These are phyloP conservation scores for Apogon hyalosoma DNA, from an alignment of 2,797 vertebrate genomes.

Conservation along the genomic window DNA sequence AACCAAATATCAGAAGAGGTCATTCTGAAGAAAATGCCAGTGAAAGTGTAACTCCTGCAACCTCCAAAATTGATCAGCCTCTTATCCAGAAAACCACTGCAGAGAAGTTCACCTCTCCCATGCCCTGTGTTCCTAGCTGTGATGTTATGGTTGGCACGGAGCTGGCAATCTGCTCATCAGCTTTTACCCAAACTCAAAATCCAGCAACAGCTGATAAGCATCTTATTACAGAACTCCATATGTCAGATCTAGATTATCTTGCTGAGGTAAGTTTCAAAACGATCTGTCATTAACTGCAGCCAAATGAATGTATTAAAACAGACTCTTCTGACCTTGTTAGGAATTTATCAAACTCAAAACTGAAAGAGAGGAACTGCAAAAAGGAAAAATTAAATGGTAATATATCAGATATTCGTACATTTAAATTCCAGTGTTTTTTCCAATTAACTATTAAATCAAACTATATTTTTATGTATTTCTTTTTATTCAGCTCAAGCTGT, in stretches of 20 bases:
- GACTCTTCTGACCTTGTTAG: conserved; percentile 49
- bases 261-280: conserved; percentile 58
- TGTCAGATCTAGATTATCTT: conserved; percentile 78
- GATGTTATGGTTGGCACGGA: conserved; percentile 31
- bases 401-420: neutral
- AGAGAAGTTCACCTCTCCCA: conserved; percentile 5
- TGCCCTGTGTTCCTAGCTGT: neutral
- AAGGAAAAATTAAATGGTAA: conserved; percentile 65
- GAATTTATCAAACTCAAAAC: conserved; percentile 69
- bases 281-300: neutral
- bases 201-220: conserved; percentile 63
- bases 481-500: conserved; percentile 3
- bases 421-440: neutral
- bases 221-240: conserved; percentile 70
- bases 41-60: neutral
- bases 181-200: conserved; percentile 59
- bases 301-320: neutral
- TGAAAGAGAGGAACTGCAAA: conserved; percentile 44
- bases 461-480: neutral
- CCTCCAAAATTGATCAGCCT: conserved; percentile 29
- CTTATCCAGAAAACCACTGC: neutral
- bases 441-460: too few relatives aligned
- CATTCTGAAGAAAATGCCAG: neutral
- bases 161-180: neutral
- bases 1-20: rapidly evolving